Conservation (phyloP, 2,797 vertebrate species). For the Manis crassicaudata region DNA sequence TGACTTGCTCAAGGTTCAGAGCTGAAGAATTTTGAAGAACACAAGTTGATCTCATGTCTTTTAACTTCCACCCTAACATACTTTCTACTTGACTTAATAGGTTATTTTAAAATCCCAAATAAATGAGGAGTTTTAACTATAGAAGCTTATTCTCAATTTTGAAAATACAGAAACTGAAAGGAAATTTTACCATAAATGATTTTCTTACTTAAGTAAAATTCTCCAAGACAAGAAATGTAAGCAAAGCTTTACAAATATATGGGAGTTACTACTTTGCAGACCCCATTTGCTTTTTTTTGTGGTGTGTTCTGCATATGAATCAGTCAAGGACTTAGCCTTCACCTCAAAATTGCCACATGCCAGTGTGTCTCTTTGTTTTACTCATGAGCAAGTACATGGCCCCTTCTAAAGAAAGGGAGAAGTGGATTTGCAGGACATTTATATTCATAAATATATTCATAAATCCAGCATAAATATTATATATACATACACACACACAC, state of each 20-base stretch:
- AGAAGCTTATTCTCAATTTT: background rate
- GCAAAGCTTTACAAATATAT: background rate
- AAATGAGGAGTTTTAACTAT: conserved; percentile 14
- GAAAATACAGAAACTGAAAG: conserved; percentile 14
- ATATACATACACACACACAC: background rate
- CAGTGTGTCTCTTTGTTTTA: background rate
- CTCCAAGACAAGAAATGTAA: conserved; percentile 19
- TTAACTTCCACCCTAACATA: background rate
- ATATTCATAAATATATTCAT: background rate
- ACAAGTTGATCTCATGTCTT: background rate
- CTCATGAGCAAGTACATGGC: background rate
- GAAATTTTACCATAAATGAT: background rate
- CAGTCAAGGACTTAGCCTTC: background rate
- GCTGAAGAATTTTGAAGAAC: background rate
- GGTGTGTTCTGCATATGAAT: background rate
- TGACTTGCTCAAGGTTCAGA: background rate
- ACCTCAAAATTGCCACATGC: background rate
- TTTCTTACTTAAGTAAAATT: conserved; percentile 45
- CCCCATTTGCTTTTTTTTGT: background rate
- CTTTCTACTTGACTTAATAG: background rate
- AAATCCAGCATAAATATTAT: background rate
- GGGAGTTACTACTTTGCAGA: background rate
- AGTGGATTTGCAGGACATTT: background rate
- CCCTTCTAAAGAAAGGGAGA: background rate
- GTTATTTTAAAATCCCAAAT: conserved; percentile 22